These are phyloP conservation scores for Drosophila borborema DNA, from an alignment of 2,888 invertebrate species.

Conservation along the genomic window DNA sequence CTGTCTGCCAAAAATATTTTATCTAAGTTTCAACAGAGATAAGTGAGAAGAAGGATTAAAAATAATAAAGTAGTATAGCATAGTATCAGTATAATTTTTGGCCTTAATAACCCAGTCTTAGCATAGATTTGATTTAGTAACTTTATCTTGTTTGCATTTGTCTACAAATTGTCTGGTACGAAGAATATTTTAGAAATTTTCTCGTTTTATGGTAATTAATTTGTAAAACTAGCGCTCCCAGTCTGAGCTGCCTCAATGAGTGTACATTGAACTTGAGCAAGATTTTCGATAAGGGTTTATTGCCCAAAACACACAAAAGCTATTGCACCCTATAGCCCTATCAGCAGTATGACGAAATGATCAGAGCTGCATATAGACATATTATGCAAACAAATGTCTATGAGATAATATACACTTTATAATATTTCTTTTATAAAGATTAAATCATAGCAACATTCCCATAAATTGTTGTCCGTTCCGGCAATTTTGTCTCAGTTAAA, in stretches of 20 bases:
- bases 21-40: slow-evolving; percentile 1
- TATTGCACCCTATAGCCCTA: slow-evolving; percentile 11
- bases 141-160: slow-evolving; percentile 1
- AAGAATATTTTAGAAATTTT: not conserved
- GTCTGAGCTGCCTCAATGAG: not conserved
- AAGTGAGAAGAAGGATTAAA: slow-evolving; percentile 7
- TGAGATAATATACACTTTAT: not conserved
- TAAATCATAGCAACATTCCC: not conserved
- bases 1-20: not conserved
- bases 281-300: slow-evolving; percentile 19
- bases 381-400: not conserved
- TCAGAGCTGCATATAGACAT: not conserved
- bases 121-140: not conserved
- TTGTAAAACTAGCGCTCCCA: not conserved
- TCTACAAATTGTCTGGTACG: not conserved
- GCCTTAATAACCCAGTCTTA: slow-evolving; percentile 5
- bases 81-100: not conserved
- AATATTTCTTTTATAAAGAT: not conserved
- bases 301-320: slow-evolving; percentile 3
- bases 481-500: not conserved
- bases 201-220: not conserved
- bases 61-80: not conserved
- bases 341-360: slow-evolving; percentile 14
- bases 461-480: not conserved
- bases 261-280: slow-evolving; percentile 10